Percentiles rank a stretch among this genome's conserved stretches.
These are phyloP conservation scores for Muscidifurax raptorellus DNA, from an alignment of 1,140 invertebrate species.

Conservation along the genomic window DNA sequence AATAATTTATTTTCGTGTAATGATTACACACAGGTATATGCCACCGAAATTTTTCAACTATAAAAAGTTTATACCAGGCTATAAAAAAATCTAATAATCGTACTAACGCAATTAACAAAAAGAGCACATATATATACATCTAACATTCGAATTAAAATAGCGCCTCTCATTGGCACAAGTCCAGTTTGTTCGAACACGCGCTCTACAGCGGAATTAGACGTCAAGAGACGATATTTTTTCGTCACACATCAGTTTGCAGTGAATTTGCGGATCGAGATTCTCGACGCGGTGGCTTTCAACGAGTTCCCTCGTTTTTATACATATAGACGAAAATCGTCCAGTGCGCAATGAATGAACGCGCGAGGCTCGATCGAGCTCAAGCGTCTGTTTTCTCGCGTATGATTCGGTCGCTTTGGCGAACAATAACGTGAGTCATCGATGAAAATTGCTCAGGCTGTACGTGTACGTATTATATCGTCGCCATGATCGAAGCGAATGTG, in stretches of 20 bases:
- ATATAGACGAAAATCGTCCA: background rate
- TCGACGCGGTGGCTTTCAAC: background rate
- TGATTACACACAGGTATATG: no score
- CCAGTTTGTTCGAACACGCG: no score
- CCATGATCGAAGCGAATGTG: background rate
- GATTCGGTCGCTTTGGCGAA: background rate
- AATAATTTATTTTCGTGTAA: no score
- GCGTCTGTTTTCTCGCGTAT: background rate
- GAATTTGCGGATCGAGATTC: background rate
- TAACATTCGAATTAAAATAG: no score
- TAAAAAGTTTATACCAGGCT: no score
- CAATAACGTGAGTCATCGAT: constrained; percentile 26
- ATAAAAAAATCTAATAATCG: no score
- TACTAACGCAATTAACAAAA: no score
- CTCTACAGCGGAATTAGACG: no score
- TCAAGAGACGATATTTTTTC: no score
- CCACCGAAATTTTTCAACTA: no score
- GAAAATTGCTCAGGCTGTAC: background rate
- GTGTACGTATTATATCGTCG: background rate
- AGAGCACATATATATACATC: no score
- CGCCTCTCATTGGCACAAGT: no score
- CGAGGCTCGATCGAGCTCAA: background rate
- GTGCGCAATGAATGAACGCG: background rate
- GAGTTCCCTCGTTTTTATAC: background rate
- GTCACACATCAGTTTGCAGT: background rate